Base-by-base conservation (phyloP, 2,113 vertebrate genomes). In the Hymenochirus boettgeri region DNA sequence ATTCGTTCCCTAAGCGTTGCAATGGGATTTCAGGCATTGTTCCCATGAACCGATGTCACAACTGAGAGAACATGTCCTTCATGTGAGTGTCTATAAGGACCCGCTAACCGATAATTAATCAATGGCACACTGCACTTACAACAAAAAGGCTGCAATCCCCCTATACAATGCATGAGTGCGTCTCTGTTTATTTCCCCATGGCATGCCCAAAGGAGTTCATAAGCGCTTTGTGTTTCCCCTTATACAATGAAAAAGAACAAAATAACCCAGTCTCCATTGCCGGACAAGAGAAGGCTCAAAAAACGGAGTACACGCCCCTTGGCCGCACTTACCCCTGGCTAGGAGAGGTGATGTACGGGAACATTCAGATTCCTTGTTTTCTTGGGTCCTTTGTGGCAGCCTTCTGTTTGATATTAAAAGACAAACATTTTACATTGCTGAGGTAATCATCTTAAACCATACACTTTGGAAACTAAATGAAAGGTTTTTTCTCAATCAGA, bases 311-410 rank as follows among this genome's bases (percentile, higher is more conserved):
- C 18, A 52, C 17, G 19, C 33, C 33, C 42, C 46, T 17, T 42
- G n/a, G 54, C 24, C 33, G 53, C 18, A 31, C 39, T 58, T 22
- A 39, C 23, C 47, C 22, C 37, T 50, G 45, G 24, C 37, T 45
- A 18, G 29, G 47, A 48, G 53, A 26, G 23, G n/a, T 23, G 47
- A 12, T n/a, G 3, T 22, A 21, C 7, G n/a, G 25, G 56, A 18
- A 46, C n/a, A 29, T 18, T 69, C 37, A 69, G 24, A 69, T 45
- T 69, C 65, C 57, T 51, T 69, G 56, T 69, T 33, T 23, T 60
- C 26, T 60, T 69, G 57, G 57, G 31, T 59, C 57, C 65, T 45
- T n/a, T 23, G 35, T 42, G 51, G 47, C 45, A 24, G 35, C 45
- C n/a, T 48, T 69, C 65, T 69, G 48, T 6, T 60, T 60, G 19